Conservation (phyloP, 2,113 vertebrate genomes). For the Geothlypis trichas region DNA sequence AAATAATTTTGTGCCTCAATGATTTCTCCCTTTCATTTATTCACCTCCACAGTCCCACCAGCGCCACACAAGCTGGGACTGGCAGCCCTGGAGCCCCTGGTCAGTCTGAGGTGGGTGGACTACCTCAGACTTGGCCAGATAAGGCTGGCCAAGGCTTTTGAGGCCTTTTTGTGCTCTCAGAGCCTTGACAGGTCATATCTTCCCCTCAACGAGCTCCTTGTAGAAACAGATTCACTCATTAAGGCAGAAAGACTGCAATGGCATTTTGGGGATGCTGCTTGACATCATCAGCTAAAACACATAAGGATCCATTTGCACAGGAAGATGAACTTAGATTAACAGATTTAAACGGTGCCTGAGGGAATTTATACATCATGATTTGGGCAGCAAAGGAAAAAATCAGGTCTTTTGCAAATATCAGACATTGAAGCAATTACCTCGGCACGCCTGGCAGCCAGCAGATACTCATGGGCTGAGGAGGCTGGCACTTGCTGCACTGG, state of each 20-base stretch:
- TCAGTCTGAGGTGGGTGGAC: rapidly evolving
- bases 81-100: not conserved
- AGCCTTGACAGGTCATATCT: not conserved
- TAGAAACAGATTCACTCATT: slow-evolving; percentile 1
- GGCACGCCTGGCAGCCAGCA: not conserved
- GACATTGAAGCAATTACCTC: not conserved
- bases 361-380: not conserved
- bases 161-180: not conserved
- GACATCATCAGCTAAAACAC: slow-evolving; percentile 50
- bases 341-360: not conserved
- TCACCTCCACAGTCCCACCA: not conserved
- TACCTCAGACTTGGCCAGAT: too few species aligned
- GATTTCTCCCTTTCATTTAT: not conserved
- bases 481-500: not conserved
- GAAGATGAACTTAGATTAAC: slow-evolving; percentile 1
- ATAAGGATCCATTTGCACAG: not conserved
- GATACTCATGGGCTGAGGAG: not conserved
- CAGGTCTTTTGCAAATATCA: not conserved
- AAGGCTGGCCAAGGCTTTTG: rapidly evolving
- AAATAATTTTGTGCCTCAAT: not conserved
- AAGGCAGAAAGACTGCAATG: slow-evolving; percentile 14
- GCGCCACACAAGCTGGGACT: not conserved
- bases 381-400: not conserved
- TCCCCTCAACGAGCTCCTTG: not conserved
- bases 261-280: not conserved